A percentile compares a stretch with the other conserved stretches of the same genome.
These are phyloP conservation scores for Geodia barretti DNA, from an alignment of 37 sponge, comb jelly and placozoan species.

Conservation along the genomic window DNA sequence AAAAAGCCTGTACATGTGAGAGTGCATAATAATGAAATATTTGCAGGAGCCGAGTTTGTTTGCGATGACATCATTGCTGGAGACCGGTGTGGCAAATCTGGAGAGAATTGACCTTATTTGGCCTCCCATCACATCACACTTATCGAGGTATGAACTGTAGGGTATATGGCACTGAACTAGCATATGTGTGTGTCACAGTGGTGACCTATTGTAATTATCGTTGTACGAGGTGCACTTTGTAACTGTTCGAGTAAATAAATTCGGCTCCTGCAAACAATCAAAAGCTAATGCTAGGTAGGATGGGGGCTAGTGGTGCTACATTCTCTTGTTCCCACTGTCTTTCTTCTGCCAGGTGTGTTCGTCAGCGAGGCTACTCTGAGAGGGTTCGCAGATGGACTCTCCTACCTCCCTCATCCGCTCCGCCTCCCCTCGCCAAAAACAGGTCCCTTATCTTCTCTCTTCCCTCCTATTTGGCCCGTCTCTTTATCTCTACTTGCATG, in stretches of 20 bases:
- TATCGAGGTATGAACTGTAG: slow-evolving; percentile 73
- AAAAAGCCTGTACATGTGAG: background rate
- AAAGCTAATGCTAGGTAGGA: too few species aligned
- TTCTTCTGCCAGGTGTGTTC: background rate
- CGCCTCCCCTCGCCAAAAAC: background rate
- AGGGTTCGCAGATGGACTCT: background rate
- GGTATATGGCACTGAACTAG: too few species aligned
- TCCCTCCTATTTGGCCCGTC: background rate
- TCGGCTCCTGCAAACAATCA: too few species aligned
- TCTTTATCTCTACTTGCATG: background rate
- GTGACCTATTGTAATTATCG: too few species aligned
- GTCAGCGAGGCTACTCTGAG: background rate
- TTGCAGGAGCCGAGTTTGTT: slow-evolving; percentile 77
- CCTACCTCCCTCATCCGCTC: background rate
- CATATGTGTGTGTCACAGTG: too few species aligned
- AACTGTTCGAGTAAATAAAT: too few species aligned
- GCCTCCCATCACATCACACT: slow-evolving; percentile 67
- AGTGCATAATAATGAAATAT: background rate
- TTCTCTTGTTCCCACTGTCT: background rate
- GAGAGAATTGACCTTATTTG: slow-evolving; percentile 60
- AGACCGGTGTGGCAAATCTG: slow-evolving; percentile 59
- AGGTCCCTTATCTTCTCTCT: background rate
- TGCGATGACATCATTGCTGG: slow-evolving; percentile 71
- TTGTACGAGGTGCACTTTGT: too few species aligned
- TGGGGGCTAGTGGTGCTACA: too few species aligned